A percentile compares a stretch with the other conserved stretches of the same genome.
Conservation (phyloP, 2,113 vertebrate genomes). For the Thymallus thymallus region DNA sequence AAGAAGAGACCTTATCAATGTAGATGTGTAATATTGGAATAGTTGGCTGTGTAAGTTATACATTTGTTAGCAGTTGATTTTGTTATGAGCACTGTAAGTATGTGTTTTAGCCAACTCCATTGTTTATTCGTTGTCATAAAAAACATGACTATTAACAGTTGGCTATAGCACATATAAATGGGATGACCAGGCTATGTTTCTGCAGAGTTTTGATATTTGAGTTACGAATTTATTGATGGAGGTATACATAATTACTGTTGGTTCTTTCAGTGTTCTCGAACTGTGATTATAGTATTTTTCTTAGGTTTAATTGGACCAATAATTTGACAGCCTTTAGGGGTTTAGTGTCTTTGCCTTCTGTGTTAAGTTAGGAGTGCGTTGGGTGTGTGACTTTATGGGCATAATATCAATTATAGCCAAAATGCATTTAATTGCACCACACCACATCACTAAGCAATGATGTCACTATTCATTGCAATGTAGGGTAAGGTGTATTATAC, state of each 20-base stretch:
- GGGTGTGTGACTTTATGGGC: too few relatives aligned
- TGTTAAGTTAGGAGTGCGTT: conserved; percentile 19
- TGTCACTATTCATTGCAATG: not conserved
- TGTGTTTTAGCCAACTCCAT: not conserved
- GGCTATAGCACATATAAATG: too few relatives aligned
- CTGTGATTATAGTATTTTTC: too few relatives aligned
- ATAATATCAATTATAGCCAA: not conserved
- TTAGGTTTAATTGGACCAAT: too few relatives aligned
- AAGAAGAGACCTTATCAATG: conserved; percentile 28
- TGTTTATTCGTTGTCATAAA: too few relatives aligned
- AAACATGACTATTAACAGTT: too few relatives aligned
- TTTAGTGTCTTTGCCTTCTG: conserved; percentile 66
- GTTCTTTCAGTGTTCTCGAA: conserved; percentile 35
- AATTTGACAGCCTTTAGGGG: conserved; percentile 58
- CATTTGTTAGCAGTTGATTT: conserved; percentile 13
- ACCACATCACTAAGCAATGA: not conserved
- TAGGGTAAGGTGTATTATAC: not conserved
- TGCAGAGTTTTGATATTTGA: conserved; percentile 49
- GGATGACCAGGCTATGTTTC: not conserved
- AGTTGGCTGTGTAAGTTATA: conserved; percentile 30
- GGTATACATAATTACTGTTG: conserved; percentile 25
- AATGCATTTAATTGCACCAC: not conserved
- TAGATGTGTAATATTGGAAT: conserved; percentile 23
- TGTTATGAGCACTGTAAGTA: conserved; percentile 20
- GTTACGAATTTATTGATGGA: conserved; percentile 25